These are phyloP conservation scores for Gastrophysa polygoni DNA, from an alignment of 2,888 invertebrate species.

Conservation along the genomic window DNA sequence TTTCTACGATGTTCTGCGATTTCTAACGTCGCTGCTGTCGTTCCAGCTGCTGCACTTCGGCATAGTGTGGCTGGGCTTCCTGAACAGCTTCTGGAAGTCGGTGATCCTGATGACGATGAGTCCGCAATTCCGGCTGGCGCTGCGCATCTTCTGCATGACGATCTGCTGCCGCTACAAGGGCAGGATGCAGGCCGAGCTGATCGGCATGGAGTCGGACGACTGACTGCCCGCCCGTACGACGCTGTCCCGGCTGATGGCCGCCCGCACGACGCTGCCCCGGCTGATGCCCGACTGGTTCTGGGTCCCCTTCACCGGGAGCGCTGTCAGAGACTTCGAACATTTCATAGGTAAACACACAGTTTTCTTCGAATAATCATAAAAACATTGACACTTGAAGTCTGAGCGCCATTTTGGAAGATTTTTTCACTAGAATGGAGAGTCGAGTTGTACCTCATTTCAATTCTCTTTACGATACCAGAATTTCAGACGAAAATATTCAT, in stretches of 20 bases:
- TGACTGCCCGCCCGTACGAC: constrained; percentile 59
- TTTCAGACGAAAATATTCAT: no score
- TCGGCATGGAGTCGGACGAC: constrained; percentile 82
- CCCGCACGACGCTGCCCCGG: constrained; percentile 8
- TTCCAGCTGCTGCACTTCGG: constrained; percentile 88
- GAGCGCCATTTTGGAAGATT: no score
- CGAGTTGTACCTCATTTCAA: no score
- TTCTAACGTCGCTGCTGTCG: constrained; percentile 59
- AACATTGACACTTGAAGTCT: no score
- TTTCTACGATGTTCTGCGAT: no score
- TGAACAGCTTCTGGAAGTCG: constrained; percentile 96
- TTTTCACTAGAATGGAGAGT: not conserved
- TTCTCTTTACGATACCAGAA: no score
- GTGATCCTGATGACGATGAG: constrained; percentile 88
- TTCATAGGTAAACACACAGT: constrained; percentile 51
- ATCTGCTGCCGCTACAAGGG: constrained; percentile 87
- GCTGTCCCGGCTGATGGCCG: constrained; percentile 42
- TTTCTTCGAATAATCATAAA: no score
- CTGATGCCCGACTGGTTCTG: constrained; percentile 44
- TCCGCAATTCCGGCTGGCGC: constrained; percentile 89
- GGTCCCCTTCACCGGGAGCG: constrained; percentile 54
- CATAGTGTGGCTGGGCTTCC: constrained; percentile 92
- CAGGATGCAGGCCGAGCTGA: constrained; percentile 82
- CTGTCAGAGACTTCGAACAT: constrained; percentile 55
- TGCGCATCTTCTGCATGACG: constrained; percentile 86